Conservation (phyloP, 2,888 invertebrate genomes). For the Linnaemya tessellans region DNA sequence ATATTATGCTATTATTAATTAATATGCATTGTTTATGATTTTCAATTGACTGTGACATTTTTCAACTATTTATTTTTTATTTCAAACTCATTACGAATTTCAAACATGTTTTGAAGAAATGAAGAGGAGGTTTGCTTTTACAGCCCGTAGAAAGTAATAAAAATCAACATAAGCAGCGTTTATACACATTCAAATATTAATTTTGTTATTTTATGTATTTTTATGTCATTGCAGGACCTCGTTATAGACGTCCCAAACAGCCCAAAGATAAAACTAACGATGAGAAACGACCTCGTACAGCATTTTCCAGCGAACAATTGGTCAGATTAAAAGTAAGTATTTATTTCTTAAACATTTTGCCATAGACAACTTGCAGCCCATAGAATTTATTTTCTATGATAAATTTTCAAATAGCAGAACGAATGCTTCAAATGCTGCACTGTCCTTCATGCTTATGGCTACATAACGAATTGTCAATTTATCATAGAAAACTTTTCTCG, state of each 20-base stretch:
- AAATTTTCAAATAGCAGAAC: background rate
- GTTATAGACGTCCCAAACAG: constrained; percentile 83
- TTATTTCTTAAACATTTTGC: background rate
- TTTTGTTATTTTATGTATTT: constrained; percentile 30
- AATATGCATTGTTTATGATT: constrained; percentile 56
- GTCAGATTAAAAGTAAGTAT: constrained; percentile 90
- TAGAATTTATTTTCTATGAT: too few species aligned
- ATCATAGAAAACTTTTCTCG: constrained; percentile 44
- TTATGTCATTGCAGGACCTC: constrained; percentile 79
- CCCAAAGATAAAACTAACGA: constrained; percentile 85
- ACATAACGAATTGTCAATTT: constrained; percentile 75
- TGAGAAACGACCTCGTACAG: constrained; percentile 97
- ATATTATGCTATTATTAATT: constrained; percentile 46
- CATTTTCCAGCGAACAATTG: constrained; percentile 97
- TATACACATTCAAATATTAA: constrained; percentile 2
- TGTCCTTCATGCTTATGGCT: background rate
- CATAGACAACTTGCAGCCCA: background rate
- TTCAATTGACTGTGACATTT: constrained; percentile 44
- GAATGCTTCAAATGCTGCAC: background rate
- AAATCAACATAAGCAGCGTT: background rate
- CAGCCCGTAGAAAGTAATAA: background rate
- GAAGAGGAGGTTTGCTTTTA: background rate
- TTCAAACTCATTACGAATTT: constrained; percentile 52
- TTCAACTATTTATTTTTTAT: background rate
- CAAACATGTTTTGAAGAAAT: constrained; percentile 29